Conservation (phyloP, 2,888 invertebrate species). For the Antheraea assamensis region DNA sequence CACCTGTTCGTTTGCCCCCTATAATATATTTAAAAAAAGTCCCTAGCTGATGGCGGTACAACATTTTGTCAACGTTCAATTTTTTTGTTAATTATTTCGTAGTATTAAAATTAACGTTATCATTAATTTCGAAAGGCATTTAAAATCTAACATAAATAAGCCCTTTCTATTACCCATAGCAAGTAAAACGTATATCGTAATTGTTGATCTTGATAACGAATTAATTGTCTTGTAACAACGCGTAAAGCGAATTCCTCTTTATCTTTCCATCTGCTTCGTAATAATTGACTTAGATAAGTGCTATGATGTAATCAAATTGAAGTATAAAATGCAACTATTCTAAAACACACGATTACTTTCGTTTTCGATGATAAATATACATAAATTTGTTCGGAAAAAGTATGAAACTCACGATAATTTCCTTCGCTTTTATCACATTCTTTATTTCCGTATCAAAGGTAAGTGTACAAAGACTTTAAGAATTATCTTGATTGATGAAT, state of each 20-base stretch:
- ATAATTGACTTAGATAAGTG: constrained; percentile 7
- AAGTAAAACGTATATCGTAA: constrained; percentile 4
- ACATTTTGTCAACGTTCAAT: too few relatives aligned
- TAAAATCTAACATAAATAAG: neutral
- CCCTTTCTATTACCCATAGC: neutral
- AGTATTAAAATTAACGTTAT: too few relatives aligned
- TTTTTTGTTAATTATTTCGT: too few relatives aligned
- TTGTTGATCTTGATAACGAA: constrained; percentile 8
- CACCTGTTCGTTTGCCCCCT: too few relatives aligned
- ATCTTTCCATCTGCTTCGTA: constrained; percentile 11
- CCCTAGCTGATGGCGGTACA: too few relatives aligned
- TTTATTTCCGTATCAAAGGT: constrained; percentile 20
- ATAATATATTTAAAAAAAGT: too few relatives aligned
- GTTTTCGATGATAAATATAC: constrained; percentile 7
- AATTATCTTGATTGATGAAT: neutral
- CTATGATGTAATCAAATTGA: constrained; percentile 17
- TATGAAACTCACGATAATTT: constrained; percentile 14
- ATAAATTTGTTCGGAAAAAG: neutral
- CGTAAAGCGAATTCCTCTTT: constrained; percentile 2
- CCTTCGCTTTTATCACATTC: neutral
- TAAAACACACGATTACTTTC: constrained; percentile 14
- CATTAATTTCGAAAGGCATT: too few relatives aligned
- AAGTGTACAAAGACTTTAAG: neutral
- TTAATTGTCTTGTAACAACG: constrained; percentile 14
- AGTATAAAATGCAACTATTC: constrained; percentile 22